Base-by-base conservation (phyloP, 2,888 invertebrate species). In the Drosophila melanosoma region DNA sequence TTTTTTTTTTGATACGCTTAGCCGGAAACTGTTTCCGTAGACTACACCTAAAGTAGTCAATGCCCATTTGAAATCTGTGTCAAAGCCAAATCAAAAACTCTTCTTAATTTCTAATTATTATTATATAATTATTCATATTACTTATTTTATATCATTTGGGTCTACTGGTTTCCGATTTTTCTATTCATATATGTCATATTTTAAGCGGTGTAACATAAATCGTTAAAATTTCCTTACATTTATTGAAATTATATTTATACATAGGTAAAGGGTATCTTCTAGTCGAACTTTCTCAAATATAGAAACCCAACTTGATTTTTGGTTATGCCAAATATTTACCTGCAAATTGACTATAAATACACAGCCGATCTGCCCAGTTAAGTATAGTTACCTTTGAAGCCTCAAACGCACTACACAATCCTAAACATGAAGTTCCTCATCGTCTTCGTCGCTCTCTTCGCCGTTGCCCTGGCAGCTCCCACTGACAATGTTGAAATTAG, bases 401-500 rank as follows among this genome's bases (percentile, higher is more conserved):
- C 79, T 74, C 84, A 64, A 79, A 57, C 71, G 62, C 68, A 36
- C 69, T 82, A 77, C 59, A 74, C 29, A 29, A 68, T 11, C 23
- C 29, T 10, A 59, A 74, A 74, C 64, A 91, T 91, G 90, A 90
- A 91, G 82, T 83, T 89, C 77, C 62, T 83, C 38, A 85, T 89
- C 66, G 84, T 90, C 45, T 89, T 92, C 70, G 88, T 84, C 32
- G 80, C 88, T 20, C 73, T 91, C 60, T 81, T 91, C 72, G 91
- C 89, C 48, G 11, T 89, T n/a, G 84, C 82, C 7, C 6, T 89
- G 36, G 91, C 92, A 5, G 82, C 80, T 4, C 90, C 91, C 29
- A 26, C 26, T 23, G 2, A 61, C 0, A 7, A 66, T 0, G 60
- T 0, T 0, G 0, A n/a, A n/a, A n/a, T n/a, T n/a, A n/a, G n/a